Percentiles rank a stretch among this genome's conserved stretches.
Conservation (phyloP, 1,140 invertebrate genomes). For the Platyscapa corneri region DNA sequence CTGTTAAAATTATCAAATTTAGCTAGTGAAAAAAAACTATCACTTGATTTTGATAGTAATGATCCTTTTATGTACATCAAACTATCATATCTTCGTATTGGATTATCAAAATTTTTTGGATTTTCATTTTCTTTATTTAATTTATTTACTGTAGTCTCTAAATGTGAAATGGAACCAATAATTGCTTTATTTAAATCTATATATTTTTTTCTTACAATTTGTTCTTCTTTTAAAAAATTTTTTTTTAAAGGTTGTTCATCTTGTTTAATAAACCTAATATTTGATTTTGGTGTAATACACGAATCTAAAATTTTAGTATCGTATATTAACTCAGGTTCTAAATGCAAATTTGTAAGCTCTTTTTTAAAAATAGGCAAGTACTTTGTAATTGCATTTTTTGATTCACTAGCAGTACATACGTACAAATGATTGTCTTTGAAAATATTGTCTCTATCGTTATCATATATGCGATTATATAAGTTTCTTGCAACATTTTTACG, state of each 20-base stretch:
- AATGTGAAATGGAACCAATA: background rate
- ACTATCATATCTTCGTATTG: background rate
- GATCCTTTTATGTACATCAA: background rate
- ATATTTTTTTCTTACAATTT: background rate
- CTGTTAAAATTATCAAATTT: slow-evolving; percentile 13
- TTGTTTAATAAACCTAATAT: background rate
- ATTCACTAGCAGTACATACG: background rate
- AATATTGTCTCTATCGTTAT: too few species aligned
- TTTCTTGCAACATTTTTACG: slow-evolving; percentile 56
- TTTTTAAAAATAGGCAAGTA: background rate
- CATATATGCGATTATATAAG: slow-evolving; percentile 54
- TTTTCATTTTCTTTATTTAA: background rate
- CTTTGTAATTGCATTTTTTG: background rate
- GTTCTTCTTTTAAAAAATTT: background rate
- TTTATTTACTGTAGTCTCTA: background rate
- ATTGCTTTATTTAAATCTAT: slow-evolving; percentile 34
- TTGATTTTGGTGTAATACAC: background rate
- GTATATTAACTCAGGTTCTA: slow-evolving; percentile 9
- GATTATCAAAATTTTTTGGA: background rate
- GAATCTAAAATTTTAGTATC: slow-evolving; percentile 18
- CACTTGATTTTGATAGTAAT: background rate
- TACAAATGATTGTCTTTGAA: slow-evolving; percentile 1
- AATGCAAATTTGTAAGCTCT: background rate
- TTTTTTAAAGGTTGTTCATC: background rate
- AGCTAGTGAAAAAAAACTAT: slow-evolving; percentile 19